Evolutionary conservation across 2,888 invertebrate species (phyloP).

Genomic region (Agriopis leucophaearia): DNA sequence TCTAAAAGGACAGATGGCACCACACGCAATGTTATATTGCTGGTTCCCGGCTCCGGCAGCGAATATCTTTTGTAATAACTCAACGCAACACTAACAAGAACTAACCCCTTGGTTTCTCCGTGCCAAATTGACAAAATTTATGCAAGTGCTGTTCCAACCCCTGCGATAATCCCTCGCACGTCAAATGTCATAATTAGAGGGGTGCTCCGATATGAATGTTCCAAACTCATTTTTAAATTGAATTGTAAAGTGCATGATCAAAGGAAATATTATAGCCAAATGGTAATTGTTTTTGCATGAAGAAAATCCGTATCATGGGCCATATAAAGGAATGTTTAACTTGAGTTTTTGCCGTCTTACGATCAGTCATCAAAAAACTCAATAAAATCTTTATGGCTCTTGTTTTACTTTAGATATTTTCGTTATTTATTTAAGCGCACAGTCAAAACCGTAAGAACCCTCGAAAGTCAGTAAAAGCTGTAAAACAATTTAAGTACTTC

Average conservation of each 20-base stretch:
- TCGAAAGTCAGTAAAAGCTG: slow-evolving; percentile 29
- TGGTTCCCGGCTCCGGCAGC: slow-evolving; percentile 33
- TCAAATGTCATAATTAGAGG: slow-evolving; percentile 79
- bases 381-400: slow-evolving; percentile 27
- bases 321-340: slow-evolving; percentile 17
- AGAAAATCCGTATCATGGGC: slow-evolving; percentile 10
- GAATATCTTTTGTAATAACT: slow-evolving; percentile 52
- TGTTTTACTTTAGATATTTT: slow-evolving; percentile 30
- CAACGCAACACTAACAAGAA: slow-evolving; percentile 41
- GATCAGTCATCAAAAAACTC: slow-evolving; percentile 27
- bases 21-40: slow-evolving; percentile 30
- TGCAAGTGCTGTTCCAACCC: slow-evolving; percentile 70
- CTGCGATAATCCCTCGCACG: slow-evolving; percentile 64
- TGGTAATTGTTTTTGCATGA: slow-evolving; percentile 13
- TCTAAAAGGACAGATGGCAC: slow-evolving; percentile 29
- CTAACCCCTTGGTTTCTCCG: slow-evolving; percentile 56
- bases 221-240: slow-evolving; percentile 30
- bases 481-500: slow-evolving; percentile 36
- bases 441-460: slow-evolving; percentile 25
- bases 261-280: slow-evolving; percentile 13
- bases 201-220: slow-evolving; percentile 49
- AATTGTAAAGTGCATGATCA: slow-evolving; percentile 34
- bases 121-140: slow-evolving; percentile 84
- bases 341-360: slow-evolving; percentile 18
- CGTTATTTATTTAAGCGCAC: slow-evolving; percentile 32